phyloP scores from a whole-genome alignment of 1,140 invertebrate genomes.

The Pissodes strobi region DNA sequence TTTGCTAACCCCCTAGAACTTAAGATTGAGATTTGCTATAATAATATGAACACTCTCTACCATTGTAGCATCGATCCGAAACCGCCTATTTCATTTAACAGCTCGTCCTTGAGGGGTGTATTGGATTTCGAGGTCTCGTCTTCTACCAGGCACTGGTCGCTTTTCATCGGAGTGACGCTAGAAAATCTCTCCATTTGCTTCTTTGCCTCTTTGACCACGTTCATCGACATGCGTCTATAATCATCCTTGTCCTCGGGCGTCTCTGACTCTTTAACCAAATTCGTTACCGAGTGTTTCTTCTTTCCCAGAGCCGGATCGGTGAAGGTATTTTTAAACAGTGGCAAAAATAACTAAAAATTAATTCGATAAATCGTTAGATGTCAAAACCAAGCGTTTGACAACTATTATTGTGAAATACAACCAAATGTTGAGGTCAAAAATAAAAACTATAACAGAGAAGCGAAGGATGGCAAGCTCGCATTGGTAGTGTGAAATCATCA shows the following conservation, averaged over 20 bases:
- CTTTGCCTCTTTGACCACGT: slow-evolving; percentile 56
- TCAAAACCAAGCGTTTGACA: too few species aligned
- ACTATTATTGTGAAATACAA: too few species aligned
- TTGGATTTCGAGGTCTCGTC: slow-evolving; percentile 31
- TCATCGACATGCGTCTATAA: slow-evolving; percentile 60
- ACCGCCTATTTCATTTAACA: slow-evolving; percentile 37
- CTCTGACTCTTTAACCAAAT: slow-evolving; percentile 43
- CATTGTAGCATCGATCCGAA: slow-evolving; percentile 27
- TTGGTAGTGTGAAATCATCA: too few species aligned
- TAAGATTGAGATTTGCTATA: too few species aligned
- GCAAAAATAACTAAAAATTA: slow-evolving; percentile 32
- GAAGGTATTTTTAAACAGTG: slow-evolving; percentile 46
- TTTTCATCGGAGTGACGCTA: background rate
- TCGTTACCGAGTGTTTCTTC: slow-evolving; percentile 16
- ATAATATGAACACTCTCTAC: slow-evolving; percentile 11
- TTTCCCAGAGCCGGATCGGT: slow-evolving; percentile 48
- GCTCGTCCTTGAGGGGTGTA: slow-evolving; percentile 40
- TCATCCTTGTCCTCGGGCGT: slow-evolving; percentile 44
- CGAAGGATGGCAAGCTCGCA: too few species aligned
- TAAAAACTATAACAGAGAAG: too few species aligned
- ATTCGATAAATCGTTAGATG: too few species aligned
- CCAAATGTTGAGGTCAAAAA: too few species aligned
- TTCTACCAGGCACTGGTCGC: slow-evolving; percentile 34
- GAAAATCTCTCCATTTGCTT: slow-evolving; percentile 45
- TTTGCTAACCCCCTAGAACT: too few species aligned